Evolutionary conservation across 2,113 vertebrate genomes (phyloP).

Genomic region (Ia io): DNA sequence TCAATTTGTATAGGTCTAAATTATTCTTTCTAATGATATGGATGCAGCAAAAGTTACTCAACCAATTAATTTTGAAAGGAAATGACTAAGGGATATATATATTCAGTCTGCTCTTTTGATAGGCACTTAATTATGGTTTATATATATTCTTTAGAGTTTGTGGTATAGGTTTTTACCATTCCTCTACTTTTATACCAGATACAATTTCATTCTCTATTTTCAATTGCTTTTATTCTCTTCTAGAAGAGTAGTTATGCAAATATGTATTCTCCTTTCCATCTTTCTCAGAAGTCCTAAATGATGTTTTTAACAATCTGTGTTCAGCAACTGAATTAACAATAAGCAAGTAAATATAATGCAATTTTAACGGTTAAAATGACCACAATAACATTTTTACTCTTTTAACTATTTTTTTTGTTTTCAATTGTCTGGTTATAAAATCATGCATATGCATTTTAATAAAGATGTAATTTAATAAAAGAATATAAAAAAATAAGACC

Average conservation of each 20-base stretch:
- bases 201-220: background rate
- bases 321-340: background rate
- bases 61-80: background rate
- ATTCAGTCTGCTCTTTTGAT: background rate
- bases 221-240: background rate
- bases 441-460: background rate
- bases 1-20: background rate
- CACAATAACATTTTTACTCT: background rate
- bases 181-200: background rate
- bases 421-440: background rate
- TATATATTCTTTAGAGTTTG: background rate
- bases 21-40: background rate
- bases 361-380: background rate
- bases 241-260: background rate
- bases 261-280: background rate
- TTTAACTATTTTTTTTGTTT: background rate
- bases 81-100: background rate
- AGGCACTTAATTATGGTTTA: background rate
- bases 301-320: background rate
- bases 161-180: background rate
- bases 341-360: background rate
- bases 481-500: conserved; percentile 2
- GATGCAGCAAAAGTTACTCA: background rate
- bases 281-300: background rate
- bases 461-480: background rate